Evolutionary conservation across 2,888 invertebrate genomes (phyloP), one percentile per base, ranked within the genome.

Genomic region (Opisthograptis luteolata): DNA sequence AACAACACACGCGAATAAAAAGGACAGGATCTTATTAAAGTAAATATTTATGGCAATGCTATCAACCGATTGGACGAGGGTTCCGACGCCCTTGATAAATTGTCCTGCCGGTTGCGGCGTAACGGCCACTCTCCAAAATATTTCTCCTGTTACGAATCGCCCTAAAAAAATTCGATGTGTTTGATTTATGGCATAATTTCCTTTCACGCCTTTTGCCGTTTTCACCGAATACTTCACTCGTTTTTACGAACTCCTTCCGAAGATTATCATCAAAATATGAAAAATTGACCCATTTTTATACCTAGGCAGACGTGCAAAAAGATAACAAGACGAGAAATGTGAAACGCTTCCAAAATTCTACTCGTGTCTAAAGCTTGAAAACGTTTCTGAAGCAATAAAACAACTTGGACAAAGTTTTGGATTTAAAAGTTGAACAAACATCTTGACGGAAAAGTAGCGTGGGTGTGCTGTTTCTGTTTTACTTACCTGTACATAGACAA

Each of bases 41-140:
- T 87, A 89, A 89, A 89, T 89, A 90, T 90, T 89, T 88, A 89
- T 89, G 84, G 86, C 84, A 84, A 80, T 82, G 84, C 87, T 81
- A 87, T 88, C 87, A 87, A 85, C 80, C 87, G 84, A 87, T 88
- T 84, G 88, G 87, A 86, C 84, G 81, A 87, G 88, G 85, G 85
- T 84, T 78, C 76, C 71, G 80, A 76, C 81, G 76, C 79, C 72
- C 78, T 84, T 88, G 89, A 89, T 87, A 89, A 88, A 89, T 88
- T 81, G 86, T 82, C 81, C 76, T 72, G 73, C 77, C 81, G 75
- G 76, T 81, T 81, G 84, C 73, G 84, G 83, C 76, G 74, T 79
- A 77, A 73, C 79, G 73, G 77, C 76, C 73, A 81, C 78, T 81
- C 78, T 74, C 75, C 75, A 76, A 76, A 82, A 85, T 81, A 84